Evolutionary conservation across 2,797 vertebrate species (phyloP), one percentile per base, ranked within the genome.

Genomic region (Remorina albescens): DNA sequence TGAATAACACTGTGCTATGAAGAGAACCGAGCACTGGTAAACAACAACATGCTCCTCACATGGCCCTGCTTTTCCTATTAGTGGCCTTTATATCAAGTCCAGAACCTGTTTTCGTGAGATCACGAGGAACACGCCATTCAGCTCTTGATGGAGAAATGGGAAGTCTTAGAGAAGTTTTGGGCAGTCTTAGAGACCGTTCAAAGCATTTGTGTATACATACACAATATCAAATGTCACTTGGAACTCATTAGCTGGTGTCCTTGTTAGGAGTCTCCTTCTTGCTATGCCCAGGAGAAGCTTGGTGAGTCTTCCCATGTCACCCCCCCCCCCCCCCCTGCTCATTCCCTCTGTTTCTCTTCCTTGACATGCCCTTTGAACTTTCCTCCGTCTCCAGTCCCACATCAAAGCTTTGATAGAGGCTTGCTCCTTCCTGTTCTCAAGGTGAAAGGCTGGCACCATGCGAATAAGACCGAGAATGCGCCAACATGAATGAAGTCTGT

Each of bases 181-280:
- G 67, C 59, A 9, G 57, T 60, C 39, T 65, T 11, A 15, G 23
- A 50, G 66, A 55, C 49, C 19, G 59, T 67, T 71, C 18, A 12
- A 66, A 73, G 26, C 26, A 11, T 28, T 80, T 69, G 71, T 82
- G 71, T 39, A 18, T 42, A 34, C 8, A 8, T 32, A 32, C 8
- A 34, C 30, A 71, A 55, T 64, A 53, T 82, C 7, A 2, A 49
- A 54, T 79, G 84, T 91, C 86, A 72, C 78, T 81, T 81, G 84
- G 72, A 85, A 83, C 82, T 93, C 87, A 86, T 90, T 90, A 91
- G 79, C 56, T 18, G 4, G 41, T 85, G 89, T 90, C 89, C 91
- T 92, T 91, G 86, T 91, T 91, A 91, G 76, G 76, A 90, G 84
- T 92, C 85, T 91, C 88, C 84, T 88, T 84, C 84, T 88, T 84